These are phyloP conservation scores for Lycia hirtaria DNA, from an alignment of 2,888 invertebrate species.

Conservation along the genomic window DNA sequence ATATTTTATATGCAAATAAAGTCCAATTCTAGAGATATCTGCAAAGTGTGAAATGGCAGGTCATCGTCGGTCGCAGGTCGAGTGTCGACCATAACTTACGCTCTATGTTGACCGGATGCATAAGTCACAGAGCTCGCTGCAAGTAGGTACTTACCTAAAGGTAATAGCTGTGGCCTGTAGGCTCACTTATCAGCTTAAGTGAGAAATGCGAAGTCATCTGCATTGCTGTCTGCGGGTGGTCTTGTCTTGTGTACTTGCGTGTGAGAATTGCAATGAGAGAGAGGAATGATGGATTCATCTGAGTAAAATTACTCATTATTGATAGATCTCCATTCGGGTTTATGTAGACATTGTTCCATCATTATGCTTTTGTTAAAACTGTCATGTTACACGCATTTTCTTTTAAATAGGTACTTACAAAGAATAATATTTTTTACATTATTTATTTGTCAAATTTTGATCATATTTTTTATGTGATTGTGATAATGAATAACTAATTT, in stretches of 20 bases:
- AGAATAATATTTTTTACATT: no score
- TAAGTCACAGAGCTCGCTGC: constrained; percentile 44
- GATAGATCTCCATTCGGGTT: neutral
- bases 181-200: constrained; percentile 49
- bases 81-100: constrained; percentile 17
- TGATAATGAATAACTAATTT: no score
- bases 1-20: constrained; percentile 19
- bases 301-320: neutral
- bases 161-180: neutral
- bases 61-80: constrained; percentile 41
- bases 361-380: no score
- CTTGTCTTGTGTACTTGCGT: constrained; percentile 47
- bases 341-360: neutral
- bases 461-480: no score
- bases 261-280: constrained; percentile 19
- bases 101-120: constrained; percentile 39
- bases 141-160: constrained; percentile 17
- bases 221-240: constrained; percentile 64
- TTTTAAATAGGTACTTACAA: no score
- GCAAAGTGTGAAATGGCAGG: constrained; percentile 41
- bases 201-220: constrained; percentile 52
- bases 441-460: no score
- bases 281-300: constrained; percentile 7
- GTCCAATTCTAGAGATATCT: constrained; percentile 13
- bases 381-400: no score